A percentile compares a stretch with the other conserved stretches of the same genome.
phyloP scores from a whole-genome alignment of 2,888 invertebrate species.

The Callimorpha dominula region DNA sequence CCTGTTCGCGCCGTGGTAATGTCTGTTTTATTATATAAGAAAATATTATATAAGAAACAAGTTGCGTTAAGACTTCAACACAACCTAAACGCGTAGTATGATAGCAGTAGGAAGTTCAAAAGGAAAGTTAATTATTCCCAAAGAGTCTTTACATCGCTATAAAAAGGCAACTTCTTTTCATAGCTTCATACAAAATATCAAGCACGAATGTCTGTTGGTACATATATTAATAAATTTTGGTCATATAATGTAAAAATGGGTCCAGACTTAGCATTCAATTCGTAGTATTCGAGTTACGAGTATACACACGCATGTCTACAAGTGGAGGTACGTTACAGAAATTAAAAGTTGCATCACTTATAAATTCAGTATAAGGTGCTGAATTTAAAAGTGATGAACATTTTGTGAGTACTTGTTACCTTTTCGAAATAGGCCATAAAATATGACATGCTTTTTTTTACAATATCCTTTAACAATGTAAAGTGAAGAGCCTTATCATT shows the following conservation, averaged over 20 bases:
- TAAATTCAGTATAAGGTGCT: no score
- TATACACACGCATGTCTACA: no score
- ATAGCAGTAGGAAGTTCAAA: constrained; percentile 1
- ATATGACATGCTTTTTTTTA: no score
- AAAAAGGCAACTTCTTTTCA: not conserved
- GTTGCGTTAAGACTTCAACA: not conserved
- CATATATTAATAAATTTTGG: not conserved
- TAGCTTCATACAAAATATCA: not conserved
- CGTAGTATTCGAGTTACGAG: not conserved
- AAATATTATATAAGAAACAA: not conserved
- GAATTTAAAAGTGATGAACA: no score
- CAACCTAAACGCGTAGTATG: not conserved
- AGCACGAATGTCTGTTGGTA: not conserved
- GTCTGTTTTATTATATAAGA: not conserved
- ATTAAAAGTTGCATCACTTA: not conserved
- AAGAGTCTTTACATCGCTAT: not conserved
- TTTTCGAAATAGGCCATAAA: no score
- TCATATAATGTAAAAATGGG: not conserved
- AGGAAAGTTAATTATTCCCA: constrained; percentile 1
- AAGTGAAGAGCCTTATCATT: no score
- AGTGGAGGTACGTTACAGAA: not conserved
- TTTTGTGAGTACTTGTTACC: no score
- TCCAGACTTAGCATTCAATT: not conserved
- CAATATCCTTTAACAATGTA: no score
- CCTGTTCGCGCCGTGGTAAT: not conserved